Evolutionary conservation across 1,140 invertebrate genomes (phyloP).

Genomic region (Bombus pyrosoma): DNA sequence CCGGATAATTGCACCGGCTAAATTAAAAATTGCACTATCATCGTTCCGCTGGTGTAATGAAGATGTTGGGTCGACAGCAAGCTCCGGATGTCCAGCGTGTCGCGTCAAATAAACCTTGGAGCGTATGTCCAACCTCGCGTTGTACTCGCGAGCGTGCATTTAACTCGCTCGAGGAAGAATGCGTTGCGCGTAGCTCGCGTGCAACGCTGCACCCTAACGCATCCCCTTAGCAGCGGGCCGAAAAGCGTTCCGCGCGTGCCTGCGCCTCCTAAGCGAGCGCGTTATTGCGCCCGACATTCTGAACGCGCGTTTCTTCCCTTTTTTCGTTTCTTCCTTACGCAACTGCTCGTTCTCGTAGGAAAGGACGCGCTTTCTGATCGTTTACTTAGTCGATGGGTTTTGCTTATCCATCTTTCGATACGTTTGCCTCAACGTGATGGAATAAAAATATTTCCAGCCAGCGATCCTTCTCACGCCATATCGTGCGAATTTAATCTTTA

Average conservation of each 20-base stretch:
- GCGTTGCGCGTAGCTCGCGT: constrained; percentile 6
- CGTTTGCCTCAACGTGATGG: constrained; percentile 33
- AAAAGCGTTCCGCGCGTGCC: constrained; percentile 63
- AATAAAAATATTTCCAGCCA: constrained; percentile 44
- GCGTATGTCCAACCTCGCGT: not conserved
- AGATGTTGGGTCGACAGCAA: not conserved
- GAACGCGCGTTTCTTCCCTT: constrained; percentile 25
- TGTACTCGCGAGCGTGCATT: not conserved
- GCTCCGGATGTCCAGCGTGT: too few relatives aligned
- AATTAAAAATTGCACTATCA: constrained; percentile 59
- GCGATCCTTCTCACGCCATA: too few relatives aligned
- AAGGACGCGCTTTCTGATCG: not conserved
- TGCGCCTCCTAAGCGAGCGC: constrained; percentile 31
- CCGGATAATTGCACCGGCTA: constrained; percentile 54
- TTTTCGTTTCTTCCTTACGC: not conserved
- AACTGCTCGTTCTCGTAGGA: not conserved
- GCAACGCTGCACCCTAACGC: constrained; percentile 10
- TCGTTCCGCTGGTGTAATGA: constrained; percentile 29
- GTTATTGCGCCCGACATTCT: constrained; percentile 53
- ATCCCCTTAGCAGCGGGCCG: constrained; percentile 23
- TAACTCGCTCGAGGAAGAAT: constrained; percentile 30
- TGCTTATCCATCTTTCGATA: constrained; percentile 45
- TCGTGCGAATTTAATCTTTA: not conserved
- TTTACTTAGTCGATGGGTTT: constrained; percentile 42
- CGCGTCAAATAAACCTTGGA: not conserved